These are phyloP conservation scores for Petrosia ficiformis DNA, from an alignment of 37 sponge, comb jelly and placozoan species.

Conservation along the genomic window DNA sequence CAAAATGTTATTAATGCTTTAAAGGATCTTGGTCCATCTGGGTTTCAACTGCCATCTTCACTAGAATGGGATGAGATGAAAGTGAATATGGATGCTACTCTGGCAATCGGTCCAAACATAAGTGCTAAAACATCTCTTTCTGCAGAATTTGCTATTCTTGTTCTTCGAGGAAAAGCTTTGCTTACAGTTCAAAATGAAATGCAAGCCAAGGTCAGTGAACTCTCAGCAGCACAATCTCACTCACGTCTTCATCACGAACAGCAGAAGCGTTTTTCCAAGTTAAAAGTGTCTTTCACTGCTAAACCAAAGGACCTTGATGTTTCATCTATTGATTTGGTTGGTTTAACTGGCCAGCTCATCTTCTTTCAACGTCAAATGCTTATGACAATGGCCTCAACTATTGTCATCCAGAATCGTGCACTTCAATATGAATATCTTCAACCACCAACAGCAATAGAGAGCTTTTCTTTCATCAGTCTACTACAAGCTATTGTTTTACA, in stretches of 20 bases:
- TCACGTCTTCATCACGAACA: neutral
- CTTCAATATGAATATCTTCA: slow-evolving; percentile 4
- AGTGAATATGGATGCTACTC: slow-evolving; percentile 16
- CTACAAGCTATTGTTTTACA: no score
- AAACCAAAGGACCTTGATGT: neutral
- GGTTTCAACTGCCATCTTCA: neutral
- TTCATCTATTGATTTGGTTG: neutral
- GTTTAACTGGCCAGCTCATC: slow-evolving; percentile 1
- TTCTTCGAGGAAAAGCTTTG: slow-evolving; percentile 11
- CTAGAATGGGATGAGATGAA: slow-evolving; percentile 20
- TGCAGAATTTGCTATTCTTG: slow-evolving; percentile 24
- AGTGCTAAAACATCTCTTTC: neutral
- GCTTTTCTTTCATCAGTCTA: no score
- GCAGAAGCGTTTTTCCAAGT: neutral
- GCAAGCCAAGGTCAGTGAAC: slow-evolving; percentile 13
- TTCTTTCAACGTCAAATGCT: neutral
- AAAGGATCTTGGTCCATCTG: neutral
- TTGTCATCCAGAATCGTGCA: slow-evolving; percentile 3
- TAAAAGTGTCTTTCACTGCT: neutral
- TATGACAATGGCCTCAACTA: slow-evolving; percentile 4
- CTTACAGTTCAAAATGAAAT: slow-evolving; percentile 7
- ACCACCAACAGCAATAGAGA: no score
- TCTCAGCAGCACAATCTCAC: neutral
- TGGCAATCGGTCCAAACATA: slow-evolving; percentile 1
- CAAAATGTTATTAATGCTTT: slow-evolving; percentile 20